Evolutionary conservation across 2,113 vertebrate species (phyloP).

Genomic region (Prietella phreatophila): DNA sequence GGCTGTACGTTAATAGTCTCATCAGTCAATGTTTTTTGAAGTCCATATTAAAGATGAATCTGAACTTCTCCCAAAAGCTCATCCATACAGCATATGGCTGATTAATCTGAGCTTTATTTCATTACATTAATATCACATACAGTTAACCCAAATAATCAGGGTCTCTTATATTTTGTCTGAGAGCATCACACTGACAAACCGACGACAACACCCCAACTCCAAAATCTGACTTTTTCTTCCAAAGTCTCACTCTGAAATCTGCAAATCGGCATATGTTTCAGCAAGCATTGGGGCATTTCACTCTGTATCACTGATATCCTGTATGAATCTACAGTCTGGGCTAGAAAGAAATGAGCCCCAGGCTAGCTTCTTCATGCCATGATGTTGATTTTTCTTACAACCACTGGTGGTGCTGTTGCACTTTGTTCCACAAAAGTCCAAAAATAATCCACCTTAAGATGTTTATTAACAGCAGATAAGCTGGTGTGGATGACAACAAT

Average conservation of each 20-base stretch:
- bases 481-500: neutral
- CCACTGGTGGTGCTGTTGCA: neutral
- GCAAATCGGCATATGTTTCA: neutral
- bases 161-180: neutral
- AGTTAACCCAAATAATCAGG: neutral
- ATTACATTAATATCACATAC: neutral
- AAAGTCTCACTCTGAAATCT: too few relatives aligned
- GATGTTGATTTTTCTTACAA: neutral
- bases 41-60: neutral
- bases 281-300: too few relatives aligned
- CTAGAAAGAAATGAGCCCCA: neutral
- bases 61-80: neutral
- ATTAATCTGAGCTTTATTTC: constrained; percentile 34
- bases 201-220: neutral
- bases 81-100: neutral
- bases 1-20: constrained; percentile 1
- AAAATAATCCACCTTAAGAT: neutral
- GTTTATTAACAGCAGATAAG: neutral
- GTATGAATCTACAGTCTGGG: neutral
- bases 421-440: neutral
- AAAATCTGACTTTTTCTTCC: too few relatives aligned
- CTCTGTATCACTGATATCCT: neutral
- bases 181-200: neutral
- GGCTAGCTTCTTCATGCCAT: neutral
- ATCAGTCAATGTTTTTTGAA: constrained; percentile 18